Percentiles rank a stretch among this genome's conserved stretches.
phyloP scores from a whole-genome alignment of 1,140 invertebrate genomes.

The Eurytemora carolleeae region DNA sequence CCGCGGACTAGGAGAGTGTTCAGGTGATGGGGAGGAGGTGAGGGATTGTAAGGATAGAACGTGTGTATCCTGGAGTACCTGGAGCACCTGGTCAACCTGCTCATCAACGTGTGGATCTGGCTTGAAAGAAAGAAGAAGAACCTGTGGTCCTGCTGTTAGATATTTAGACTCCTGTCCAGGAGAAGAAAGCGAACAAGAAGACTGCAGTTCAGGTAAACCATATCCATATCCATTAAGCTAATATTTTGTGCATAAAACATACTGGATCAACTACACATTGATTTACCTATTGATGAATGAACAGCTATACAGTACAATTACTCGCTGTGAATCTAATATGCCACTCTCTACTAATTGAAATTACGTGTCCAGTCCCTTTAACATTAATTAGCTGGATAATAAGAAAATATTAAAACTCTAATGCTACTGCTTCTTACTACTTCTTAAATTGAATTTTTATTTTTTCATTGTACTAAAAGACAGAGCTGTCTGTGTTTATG shows the following conservation, averaged over 20 bases:
- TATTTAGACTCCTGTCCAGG: not conserved
- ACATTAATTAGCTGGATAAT: not conserved
- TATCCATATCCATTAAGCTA: not conserved
- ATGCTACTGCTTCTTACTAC: too few species aligned
- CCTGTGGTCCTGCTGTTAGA: not conserved
- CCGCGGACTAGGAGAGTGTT: not conserved
- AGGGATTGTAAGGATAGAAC: not conserved
- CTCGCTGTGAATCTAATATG: too few species aligned
- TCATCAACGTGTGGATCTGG: not conserved
- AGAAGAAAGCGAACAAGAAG: not conserved
- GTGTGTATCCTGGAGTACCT: not conserved
- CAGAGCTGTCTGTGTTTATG: too few species aligned
- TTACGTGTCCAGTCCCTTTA: not conserved
- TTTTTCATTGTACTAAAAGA: too few species aligned
- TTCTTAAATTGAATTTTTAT: too few species aligned
- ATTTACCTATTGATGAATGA: too few species aligned
- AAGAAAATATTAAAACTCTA: too few species aligned
- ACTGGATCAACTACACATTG: not conserved
- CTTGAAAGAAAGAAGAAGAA: not conserved
- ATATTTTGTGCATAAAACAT: not conserved
- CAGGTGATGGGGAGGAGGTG: not conserved
- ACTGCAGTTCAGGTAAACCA: not conserved
- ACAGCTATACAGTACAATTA: too few species aligned
- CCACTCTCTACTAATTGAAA: not conserved
- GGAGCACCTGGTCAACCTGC: not conserved